These are phyloP conservation scores for Xanthorhoe designata DNA, from an alignment of 2,888 invertebrate genomes.

Conservation along the genomic window DNA sequence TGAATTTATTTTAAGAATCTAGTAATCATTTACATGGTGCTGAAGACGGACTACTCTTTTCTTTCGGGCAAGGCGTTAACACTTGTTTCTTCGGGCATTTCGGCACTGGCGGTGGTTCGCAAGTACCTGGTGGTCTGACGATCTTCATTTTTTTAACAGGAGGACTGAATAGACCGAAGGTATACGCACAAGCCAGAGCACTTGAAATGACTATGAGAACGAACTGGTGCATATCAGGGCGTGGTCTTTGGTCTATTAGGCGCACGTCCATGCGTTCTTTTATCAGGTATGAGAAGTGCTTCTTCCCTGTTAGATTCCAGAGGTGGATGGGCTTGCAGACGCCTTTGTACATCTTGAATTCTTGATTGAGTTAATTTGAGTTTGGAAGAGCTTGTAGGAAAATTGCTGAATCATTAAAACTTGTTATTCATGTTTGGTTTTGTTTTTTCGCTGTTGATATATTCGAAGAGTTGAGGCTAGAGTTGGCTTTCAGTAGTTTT, in stretches of 20 bases:
- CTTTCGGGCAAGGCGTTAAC: neutral
- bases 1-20: neutral
- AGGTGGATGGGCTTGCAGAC: neutral
- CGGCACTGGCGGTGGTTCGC: neutral
- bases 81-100: neutral
- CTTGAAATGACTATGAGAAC: neutral
- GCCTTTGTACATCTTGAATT: neutral
- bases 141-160: neutral
- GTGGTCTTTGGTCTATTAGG: neutral
- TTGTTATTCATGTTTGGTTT: neutral
- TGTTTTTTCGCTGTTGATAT: neutral
- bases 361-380: neutral
- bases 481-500: neutral
- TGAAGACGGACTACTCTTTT: neutral
- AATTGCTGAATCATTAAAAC: neutral
- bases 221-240: neutral
- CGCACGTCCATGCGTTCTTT: neutral
- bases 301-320: neutral
- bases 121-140: neutral
- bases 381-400: neutral
- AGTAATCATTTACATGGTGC: neutral
- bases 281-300: neutral
- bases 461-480: neutral
- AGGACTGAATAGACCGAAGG: neutral
- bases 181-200: neutral